Evolutionary conservation across 2,797 vertebrate species (phyloP).

Genomic region (Erethizon dorsatum): DNA sequence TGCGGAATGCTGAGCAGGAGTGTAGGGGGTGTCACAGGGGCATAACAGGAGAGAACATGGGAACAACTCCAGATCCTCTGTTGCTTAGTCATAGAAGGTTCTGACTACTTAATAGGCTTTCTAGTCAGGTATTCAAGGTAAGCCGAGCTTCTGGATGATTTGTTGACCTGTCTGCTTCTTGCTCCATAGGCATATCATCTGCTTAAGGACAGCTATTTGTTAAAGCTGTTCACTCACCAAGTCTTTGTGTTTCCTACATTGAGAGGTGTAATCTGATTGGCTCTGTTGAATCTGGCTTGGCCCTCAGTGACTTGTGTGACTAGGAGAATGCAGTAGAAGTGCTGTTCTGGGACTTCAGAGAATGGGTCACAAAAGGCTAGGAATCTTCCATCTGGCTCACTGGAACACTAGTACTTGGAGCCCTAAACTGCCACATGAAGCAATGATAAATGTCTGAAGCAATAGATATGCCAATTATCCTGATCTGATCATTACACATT

Average conservation of each 20-base stretch:
- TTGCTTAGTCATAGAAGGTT: neutral
- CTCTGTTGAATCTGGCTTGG: neutral
- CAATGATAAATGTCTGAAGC: neutral
- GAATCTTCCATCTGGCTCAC: neutral
- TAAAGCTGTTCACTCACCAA: neutral
- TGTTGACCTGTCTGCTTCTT: neutral
- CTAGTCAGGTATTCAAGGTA: slow-evolving; percentile 24
- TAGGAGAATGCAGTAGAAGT: neutral
- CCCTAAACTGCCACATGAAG: neutral
- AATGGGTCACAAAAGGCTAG: neutral
- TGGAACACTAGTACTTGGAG: neutral
- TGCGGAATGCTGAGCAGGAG: neutral
- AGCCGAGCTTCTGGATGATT: neutral
- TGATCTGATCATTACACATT: neutral
- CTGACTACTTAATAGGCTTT: neutral
- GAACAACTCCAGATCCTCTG: neutral
- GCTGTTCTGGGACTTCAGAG: neutral
- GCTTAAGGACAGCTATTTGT: neutral
- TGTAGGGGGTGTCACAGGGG: neutral
- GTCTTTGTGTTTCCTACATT: neutral
- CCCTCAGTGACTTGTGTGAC: neutral
- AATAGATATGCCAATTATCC: neutral
- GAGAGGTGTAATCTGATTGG: neutral
- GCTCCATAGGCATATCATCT: neutral
- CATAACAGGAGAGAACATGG: neutral